phyloP scores from a whole-genome alignment of 1,140 invertebrate genomes.

The Anthonomus grandis region DNA sequence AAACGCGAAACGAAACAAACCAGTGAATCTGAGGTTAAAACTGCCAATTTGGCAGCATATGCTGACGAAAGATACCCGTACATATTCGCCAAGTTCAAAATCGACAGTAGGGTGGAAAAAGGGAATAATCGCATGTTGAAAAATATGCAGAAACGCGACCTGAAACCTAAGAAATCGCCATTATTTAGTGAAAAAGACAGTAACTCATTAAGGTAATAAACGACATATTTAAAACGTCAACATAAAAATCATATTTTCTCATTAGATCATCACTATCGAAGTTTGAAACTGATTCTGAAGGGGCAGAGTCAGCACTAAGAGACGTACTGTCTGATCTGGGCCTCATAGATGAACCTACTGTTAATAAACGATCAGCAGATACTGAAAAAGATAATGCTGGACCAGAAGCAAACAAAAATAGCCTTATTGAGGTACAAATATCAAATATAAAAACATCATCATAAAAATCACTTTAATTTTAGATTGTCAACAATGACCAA shows the following conservation, averaged over 20 bases:
- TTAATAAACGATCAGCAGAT: slow-evolving; percentile 21
- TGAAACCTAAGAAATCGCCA: not conserved
- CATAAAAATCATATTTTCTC: not conserved
- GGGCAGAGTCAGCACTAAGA: slow-evolving; percentile 36
- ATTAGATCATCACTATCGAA: slow-evolving; percentile 5
- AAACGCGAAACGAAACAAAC: slow-evolving; percentile 5
- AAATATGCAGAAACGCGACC: slow-evolving; percentile 15
- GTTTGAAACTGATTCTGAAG: slow-evolving; percentile 12
- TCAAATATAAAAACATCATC: not conserved
- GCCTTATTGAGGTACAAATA: slow-evolving; percentile 8
- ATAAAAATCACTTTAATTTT: not conserved
- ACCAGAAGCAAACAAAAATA: slow-evolving; percentile 24
- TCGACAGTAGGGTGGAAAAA: slow-evolving; percentile 29
- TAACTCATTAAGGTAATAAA: slow-evolving; percentile 10
- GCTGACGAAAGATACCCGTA: slow-evolving; percentile 30
- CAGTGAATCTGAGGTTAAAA: not conserved
- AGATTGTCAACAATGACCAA: slow-evolving; percentile 2
- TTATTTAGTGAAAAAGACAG: slow-evolving; percentile 12
- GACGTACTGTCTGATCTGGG: slow-evolving; percentile 40
- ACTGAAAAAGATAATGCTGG: slow-evolving; percentile 41
- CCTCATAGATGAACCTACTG: slow-evolving; percentile 29
- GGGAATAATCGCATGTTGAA: not conserved
- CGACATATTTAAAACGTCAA: too few species aligned
- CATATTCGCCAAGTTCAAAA: slow-evolving; percentile 36
- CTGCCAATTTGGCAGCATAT: slow-evolving; percentile 8